Base-by-base conservation (phyloP, 2,797 vertebrate genomes). In the Buphagus erythrorhynchus region DNA sequence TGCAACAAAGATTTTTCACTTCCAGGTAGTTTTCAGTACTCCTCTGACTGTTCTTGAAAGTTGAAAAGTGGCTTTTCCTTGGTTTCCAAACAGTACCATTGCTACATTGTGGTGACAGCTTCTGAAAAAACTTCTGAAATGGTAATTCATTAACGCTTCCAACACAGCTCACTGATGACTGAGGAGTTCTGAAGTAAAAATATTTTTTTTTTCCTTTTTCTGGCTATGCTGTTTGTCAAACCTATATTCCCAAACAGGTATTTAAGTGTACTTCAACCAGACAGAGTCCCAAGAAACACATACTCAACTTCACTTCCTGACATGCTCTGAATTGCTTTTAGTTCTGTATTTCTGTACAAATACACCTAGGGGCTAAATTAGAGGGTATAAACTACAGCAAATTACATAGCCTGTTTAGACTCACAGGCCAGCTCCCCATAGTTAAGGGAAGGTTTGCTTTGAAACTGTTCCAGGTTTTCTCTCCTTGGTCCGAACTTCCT, bases 331-430 rank as follows among this genome's bases (percentile, higher is more conserved):
- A 66, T 66, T 76, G 26, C 58, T 91, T 92, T 93, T 62, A 93
- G 83, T 55, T 88, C 69, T 17, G 9, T 65, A 68, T 90, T 90
- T 95, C 55, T 88, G 63, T 62, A 85, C 36, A 78, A 95, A 93
- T 80, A 92, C 84, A 93, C 78, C 88, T 92, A 94, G 83, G 62
- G 57, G 67, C 42, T 82, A 88, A 94, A 91, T 95, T 95, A 95
- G 59, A 93, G 43, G 55, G 52, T 59, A 74, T 1, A 13, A 93
- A 12, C 52, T 69, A 35, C 38, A 90, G 81, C 43, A 96, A 97
- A 97, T 97, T 97, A 94, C 69, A 96, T 63, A 83, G 71, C 36
- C 20, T 24, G 40, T 62, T 88, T 58, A 54, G 77, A 48, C 40
- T 73, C 55, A 75, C 22, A 78, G 51, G 31, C 69, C 21, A 0